Conservation (phyloP, 1,140 invertebrate genomes). For the Zophobas atratus region DNA sequence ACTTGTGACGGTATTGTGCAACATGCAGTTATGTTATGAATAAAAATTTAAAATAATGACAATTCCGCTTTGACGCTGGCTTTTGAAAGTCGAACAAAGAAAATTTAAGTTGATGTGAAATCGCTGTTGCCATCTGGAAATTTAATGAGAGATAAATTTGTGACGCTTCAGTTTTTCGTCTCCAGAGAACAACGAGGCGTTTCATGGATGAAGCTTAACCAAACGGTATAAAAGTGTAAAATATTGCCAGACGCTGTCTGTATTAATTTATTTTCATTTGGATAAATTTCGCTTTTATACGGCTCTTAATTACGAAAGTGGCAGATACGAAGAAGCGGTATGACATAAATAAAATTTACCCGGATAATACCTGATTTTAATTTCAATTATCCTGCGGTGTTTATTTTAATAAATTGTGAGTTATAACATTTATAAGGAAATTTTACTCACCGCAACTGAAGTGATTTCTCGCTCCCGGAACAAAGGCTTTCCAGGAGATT, state of each 20-base stretch:
- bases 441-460: not conserved
- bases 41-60: slow-evolving; percentile 26
- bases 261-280: slow-evolving; percentile 33
- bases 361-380: slow-evolving; percentile 5
- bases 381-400: slow-evolving; percentile 29
- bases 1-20: slow-evolving; percentile 16
- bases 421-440: slow-evolving; percentile 1
- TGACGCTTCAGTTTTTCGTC: too few relatives aligned
- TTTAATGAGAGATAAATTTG: not conserved
- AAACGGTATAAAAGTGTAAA: not conserved
- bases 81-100: not conserved
- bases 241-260: not conserved
- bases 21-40: slow-evolving; percentile 22
- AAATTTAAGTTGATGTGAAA: slow-evolving; percentile 1
- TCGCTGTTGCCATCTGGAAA: slow-evolving; percentile 8
- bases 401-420: slow-evolving; percentile 27
- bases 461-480: too few relatives aligned
- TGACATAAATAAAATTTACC: slow-evolving; percentile 5
- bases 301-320: not conserved
- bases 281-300: not conserved
- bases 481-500: too few relatives aligned
- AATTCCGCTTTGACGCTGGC: slow-evolving; percentile 19
- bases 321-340: not conserved
- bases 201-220: not conserved
- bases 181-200: too few relatives aligned